Percentiles rank a stretch among this genome's conserved stretches.
Evolutionary conservation across 2,888 invertebrate genomes (phyloP).

Genomic region (Dryobotodes eremita): DNA sequence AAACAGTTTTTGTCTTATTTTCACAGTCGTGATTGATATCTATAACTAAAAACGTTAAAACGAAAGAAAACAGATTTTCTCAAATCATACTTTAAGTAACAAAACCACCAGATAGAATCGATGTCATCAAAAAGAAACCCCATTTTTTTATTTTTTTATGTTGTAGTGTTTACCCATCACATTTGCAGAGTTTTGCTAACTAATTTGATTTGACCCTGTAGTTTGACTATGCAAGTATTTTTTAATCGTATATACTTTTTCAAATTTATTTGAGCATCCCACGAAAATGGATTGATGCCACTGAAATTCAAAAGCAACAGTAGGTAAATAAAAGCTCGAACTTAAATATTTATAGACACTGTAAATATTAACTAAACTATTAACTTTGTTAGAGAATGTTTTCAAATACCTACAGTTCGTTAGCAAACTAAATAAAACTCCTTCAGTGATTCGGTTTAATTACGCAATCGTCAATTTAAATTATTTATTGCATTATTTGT

Average conservation of each 20-base stretch:
- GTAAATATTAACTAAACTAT: no score
- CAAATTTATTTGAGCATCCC: background rate
- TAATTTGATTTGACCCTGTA: no score
- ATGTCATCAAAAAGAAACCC: no score
- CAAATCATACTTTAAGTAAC: no score
- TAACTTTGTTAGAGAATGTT: background rate
- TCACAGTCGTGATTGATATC: no score
- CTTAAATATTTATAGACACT: background rate
- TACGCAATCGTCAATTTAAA: background rate
- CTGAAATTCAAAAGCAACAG: background rate
- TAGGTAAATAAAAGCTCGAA: background rate
- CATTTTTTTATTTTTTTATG: no score
- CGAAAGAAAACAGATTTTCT: no score
- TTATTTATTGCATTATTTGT: background rate
- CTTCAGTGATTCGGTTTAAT: background rate
- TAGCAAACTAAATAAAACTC: conserved; percentile 9
- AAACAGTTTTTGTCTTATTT: no score
- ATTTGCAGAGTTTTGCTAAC: no score
- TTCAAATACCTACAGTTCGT: background rate
- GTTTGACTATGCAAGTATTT: background rate
- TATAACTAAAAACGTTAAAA: no score
- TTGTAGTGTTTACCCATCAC: no score
- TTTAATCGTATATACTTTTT: background rate
- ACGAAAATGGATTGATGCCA: background rate
- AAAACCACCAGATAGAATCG: no score